These are phyloP conservation scores for Diadema setosum DNA, from an alignment of 35 echinoderm and acorn worm genomes.

Conservation along the genomic window DNA sequence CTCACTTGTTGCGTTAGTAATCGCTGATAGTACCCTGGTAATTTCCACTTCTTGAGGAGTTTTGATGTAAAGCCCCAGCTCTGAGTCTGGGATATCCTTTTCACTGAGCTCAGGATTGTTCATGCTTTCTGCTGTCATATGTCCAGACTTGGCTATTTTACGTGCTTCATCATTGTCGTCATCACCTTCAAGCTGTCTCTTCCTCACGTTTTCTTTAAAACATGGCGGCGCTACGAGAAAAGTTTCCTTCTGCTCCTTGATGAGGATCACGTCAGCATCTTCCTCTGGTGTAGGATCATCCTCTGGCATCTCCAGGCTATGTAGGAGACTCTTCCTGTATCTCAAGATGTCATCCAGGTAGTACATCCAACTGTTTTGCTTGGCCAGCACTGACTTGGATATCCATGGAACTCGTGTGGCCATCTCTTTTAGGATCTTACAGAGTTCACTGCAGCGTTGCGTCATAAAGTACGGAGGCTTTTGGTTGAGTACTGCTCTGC, in stretches of 20 bases:
- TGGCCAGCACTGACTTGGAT: not conserved
- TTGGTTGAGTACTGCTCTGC: not conserved
- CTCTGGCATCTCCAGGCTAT: not conserved
- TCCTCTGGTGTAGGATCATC: not conserved
- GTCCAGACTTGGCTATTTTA: not conserved
- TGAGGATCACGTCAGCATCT: not conserved
- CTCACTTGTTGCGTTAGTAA: not conserved
- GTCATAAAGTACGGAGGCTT: not conserved
- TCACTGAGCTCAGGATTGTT: constrained; percentile 33
- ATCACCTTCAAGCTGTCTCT: not conserved
- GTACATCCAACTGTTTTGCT: not conserved
- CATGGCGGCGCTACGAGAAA: not conserved
- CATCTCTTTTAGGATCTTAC: not conserved
- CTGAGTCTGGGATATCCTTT: constrained; percentile 54
- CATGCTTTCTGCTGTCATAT: not conserved
- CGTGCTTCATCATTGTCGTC: not conserved
- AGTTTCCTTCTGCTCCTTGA: not conserved
- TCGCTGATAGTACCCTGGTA: not conserved
- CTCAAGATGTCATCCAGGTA: not conserved
- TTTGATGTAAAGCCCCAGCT: constrained; percentile 25
- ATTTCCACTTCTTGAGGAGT: not conserved
- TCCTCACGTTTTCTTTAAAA: not conserved
- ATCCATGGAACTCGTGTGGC: not conserved
- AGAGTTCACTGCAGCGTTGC: not conserved
- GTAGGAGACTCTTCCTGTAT: not conserved